Evolutionary conservation across 1,140 invertebrate genomes (phyloP), one percentile per base, ranked within the genome.

Genomic region (Psix sp.): DNA sequence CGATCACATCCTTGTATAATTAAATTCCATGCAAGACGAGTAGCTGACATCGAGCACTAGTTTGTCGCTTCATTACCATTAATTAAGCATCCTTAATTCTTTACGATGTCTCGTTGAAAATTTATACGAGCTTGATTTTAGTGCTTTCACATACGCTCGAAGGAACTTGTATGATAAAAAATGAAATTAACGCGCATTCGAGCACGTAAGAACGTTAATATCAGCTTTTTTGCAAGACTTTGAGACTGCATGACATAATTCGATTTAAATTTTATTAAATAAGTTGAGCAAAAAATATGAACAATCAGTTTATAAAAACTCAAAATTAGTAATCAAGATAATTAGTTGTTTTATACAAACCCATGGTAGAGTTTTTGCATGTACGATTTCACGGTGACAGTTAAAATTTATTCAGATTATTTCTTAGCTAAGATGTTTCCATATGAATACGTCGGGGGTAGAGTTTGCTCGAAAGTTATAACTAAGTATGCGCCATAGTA

Each of bases 21-120:
- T 71, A 74, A 78, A 78, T 76, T 78, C 74, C 74, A 57, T 45
- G 45, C 43, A 52, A 74, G 71, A 76, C 54, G 66, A 68, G 74
- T 73, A 16, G 51, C 67, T 74, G 71, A 60, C 59, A 59, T 35
- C 26, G 18, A 48, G 76, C 66, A 76, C 77, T 75, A 78, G 76
- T 78, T 76, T 78, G 74, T 71, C 71, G 45, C 49, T 76, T 74
- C 70, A 78, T 76, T 78, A 76, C 66, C 57, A 42, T 56, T 66
- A 74, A 77, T 77, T 77, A 67, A 60, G 66, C 67, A 68, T 67
- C 39, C 54, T 68, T 67, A 62, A 71, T 76, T 71, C 60, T 71
- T 67, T 59, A 66, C 52, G 42, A 57, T 26, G 49, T 51, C 73
- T 65, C 45, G 35, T 57, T 51, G 36, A 21, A 62, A 75, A 75